Conservation (phyloP, 2,113 vertebrate species). For the Semicossyphus pulcher region DNA sequence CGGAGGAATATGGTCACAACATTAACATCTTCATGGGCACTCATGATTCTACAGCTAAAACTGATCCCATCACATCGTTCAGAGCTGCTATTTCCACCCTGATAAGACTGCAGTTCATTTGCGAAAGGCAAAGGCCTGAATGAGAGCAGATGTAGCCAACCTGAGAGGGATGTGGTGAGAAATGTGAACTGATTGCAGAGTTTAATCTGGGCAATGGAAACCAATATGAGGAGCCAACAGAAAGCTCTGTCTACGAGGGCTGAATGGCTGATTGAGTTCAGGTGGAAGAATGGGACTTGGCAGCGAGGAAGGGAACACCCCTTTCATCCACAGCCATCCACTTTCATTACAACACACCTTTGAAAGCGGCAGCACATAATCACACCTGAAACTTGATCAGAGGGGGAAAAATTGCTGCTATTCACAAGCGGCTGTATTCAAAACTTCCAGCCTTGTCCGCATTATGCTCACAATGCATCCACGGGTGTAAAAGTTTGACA, state of each 20-base stretch:
- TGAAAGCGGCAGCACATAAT: slow-evolving; percentile 67
- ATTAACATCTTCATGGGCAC: slow-evolving; percentile 60
- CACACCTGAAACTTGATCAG: slow-evolving; percentile 63
- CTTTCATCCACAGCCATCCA: slow-evolving; percentile 69
- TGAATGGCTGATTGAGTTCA: slow-evolving; percentile 73
- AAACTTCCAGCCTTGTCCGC: slow-evolving; percentile 39
- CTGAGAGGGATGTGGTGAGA: slow-evolving; percentile 60
- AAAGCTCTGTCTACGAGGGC: slow-evolving; percentile 60
- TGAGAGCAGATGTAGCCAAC: slow-evolving; percentile 63
- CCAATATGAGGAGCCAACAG: slow-evolving; percentile 75
- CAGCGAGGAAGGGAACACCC: slow-evolving; percentile 63
- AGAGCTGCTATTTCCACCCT: slow-evolving; percentile 28
- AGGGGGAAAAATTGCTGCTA: slow-evolving; percentile 19
- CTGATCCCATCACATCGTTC: slow-evolving; percentile 59
- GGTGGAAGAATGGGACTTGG: slow-evolving; percentile 64
- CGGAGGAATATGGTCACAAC: slow-evolving; percentile 12
- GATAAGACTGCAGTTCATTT: slow-evolving; percentile 64
- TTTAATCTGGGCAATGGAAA: slow-evolving; percentile 74
- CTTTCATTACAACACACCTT: slow-evolving; percentile 74
- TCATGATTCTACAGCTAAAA: slow-evolving; percentile 46
- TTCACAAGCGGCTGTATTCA: slow-evolving; percentile 47
- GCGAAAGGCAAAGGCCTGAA: slow-evolving; percentile 37
- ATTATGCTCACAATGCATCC: slow-evolving; percentile 42
- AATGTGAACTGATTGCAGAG: slow-evolving; percentile 78
- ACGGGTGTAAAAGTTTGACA: slow-evolving; percentile 63